Percentiles rank a stretch among this genome's conserved stretches.
These are phyloP conservation scores for Acleris cristana DNA, from an alignment of 2,888 invertebrate species.

Conservation along the genomic window DNA sequence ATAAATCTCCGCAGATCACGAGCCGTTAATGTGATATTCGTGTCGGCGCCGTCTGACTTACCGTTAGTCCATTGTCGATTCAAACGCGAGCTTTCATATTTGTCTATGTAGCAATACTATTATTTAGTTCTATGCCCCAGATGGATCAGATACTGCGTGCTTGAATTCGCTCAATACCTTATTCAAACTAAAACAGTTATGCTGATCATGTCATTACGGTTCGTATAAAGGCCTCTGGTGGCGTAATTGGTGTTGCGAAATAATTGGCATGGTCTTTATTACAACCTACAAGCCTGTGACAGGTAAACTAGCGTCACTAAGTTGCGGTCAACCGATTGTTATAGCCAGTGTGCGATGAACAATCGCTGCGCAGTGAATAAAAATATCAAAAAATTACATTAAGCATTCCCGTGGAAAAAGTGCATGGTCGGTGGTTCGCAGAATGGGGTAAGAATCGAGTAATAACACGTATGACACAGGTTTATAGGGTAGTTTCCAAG, in stretches of 20 bases:
- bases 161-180: constrained; percentile 25
- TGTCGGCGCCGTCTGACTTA: constrained; percentile 75
- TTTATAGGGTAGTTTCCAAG: constrained; percentile 66
- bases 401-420: background rate
- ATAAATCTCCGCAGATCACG: constrained; percentile 80
- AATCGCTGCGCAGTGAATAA: background rate
- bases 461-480: constrained; percentile 39
- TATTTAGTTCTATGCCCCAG: constrained; percentile 60
- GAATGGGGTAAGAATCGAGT: constrained; percentile 3
- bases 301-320: background rate
- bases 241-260: constrained; percentile 30
- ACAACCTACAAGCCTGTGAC: constrained; percentile 14
- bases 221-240: constrained; percentile 8
- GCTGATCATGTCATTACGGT: constrained; percentile 33
- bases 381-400: background rate
- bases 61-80: constrained; percentile 81
- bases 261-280: constrained; percentile 21
- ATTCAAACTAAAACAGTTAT: constrained; percentile 34
- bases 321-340: background rate
- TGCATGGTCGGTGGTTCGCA: background rate
- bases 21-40: constrained; percentile 82
- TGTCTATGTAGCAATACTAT: constrained; percentile 67
- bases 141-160: constrained; percentile 43
- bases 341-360: background rate
- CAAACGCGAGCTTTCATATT: constrained; percentile 77